A percentile compares a stretch with the other conserved stretches of the same genome.
Conservation (phyloP, 1,140 invertebrate genomes). For the Pseudomyrmex pallidus region DNA sequence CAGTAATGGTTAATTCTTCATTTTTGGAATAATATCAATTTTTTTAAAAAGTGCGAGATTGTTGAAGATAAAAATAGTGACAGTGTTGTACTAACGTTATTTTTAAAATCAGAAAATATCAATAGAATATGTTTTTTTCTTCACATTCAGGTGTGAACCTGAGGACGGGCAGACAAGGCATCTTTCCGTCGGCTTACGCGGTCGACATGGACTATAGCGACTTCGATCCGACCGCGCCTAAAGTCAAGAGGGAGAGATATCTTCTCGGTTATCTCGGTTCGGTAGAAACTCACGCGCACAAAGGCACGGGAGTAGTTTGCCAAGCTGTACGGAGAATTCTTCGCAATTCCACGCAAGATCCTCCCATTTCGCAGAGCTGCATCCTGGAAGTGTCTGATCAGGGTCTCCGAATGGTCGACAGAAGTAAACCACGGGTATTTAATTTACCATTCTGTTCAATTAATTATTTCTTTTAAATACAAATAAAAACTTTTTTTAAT, state of each 20-base stretch:
- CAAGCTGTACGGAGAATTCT: constrained; percentile 94
- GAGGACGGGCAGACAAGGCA: constrained; percentile 95
- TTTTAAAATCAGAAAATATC: neutral
- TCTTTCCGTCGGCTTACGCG: constrained; percentile 98
- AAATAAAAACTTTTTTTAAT: no score
- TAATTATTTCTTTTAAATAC: no score
- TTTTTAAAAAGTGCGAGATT: neutral
- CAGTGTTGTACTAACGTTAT: neutral
- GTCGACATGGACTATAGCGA: constrained; percentile 98
- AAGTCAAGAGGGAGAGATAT: constrained; percentile 95
- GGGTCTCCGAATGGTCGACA: constrained; percentile 96
- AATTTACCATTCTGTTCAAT: neutral
- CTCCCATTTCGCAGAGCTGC: constrained; percentile 90
- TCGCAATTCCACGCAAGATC: constrained; percentile 87
- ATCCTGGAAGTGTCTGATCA: constrained; percentile 98
- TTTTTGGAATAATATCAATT: no score
- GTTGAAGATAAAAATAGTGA: neutral
- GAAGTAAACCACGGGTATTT: constrained; percentile 91
- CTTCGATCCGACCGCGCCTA: constrained; percentile 94
- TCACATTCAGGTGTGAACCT: constrained; percentile 93
- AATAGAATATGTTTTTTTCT: neutral
- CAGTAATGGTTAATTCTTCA: neutral
- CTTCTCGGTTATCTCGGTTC: constrained; percentile 97
- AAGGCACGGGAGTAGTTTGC: constrained; percentile 95
- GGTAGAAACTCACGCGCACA: constrained; percentile 97